Conservation (phyloP, 2,888 invertebrate genomes). For the Lasius fuliginosus region DNA sequence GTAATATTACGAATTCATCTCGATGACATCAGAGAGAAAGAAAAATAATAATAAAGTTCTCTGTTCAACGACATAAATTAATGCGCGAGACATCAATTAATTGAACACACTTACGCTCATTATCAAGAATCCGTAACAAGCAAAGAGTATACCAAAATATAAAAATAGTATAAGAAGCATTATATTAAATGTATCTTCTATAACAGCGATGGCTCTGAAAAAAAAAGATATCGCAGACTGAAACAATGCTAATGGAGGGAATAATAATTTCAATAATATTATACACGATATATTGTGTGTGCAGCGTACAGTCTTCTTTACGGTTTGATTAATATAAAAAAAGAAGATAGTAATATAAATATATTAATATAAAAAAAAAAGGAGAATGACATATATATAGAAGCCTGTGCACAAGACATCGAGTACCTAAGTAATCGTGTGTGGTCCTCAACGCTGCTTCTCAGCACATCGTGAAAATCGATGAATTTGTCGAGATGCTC, state of each 20-base stretch:
- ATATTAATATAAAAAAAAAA: no score
- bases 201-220: slow-evolving; percentile 16
- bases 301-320: no score
- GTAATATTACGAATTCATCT: not conserved
- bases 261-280: no score
- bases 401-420: not conserved
- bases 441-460: not conserved
- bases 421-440: slow-evolving; percentile 22
- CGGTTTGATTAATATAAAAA: no score
- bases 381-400: no score
- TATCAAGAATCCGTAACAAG: slow-evolving; percentile 20
- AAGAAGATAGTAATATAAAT: no score
- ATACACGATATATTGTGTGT: no score
- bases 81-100: not conserved
- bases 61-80: not conserved
- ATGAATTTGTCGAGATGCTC: not conserved
- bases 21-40: no score
- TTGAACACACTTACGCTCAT: slow-evolving; percentile 12
- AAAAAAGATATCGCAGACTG: not conserved
- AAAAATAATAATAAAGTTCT: not conserved
- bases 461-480: not conserved
- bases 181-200: slow-evolving; percentile 33
- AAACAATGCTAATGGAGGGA: no score
- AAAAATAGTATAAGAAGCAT: slow-evolving; percentile 16
- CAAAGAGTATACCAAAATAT: slow-evolving; percentile 16